phyloP scores from a whole-genome alignment of 1,140 invertebrate genomes.

The Drosophila malerkotliana region DNA sequence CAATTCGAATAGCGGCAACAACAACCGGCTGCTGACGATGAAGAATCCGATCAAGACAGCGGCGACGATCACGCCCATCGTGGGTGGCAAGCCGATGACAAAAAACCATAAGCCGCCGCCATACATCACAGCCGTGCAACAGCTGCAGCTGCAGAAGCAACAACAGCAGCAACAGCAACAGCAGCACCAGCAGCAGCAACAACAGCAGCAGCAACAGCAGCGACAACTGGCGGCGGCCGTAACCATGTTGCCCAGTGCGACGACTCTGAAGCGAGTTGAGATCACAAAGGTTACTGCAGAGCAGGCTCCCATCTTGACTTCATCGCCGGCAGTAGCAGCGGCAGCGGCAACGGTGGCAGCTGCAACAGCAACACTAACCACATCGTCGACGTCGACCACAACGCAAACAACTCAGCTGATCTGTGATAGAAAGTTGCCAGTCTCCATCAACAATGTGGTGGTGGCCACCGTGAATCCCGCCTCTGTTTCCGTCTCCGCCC shows the following conservation, averaged over 20 bases:
- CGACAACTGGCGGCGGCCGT: conserved; percentile 80
- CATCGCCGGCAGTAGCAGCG: conserved; percentile 31
- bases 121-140: conserved; percentile 81
- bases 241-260: conserved; percentile 80
- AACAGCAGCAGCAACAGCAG: conserved; percentile 76
- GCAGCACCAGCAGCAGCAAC: conserved; percentile 71
- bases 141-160: conserved; percentile 77
- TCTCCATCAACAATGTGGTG: conserved; percentile 39
- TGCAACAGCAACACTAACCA: conserved; percentile 32
- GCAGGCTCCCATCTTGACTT: conserved; percentile 27
- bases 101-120: conserved; percentile 83
- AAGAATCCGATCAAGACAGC: conserved; percentile 76
- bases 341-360: conserved; percentile 18
- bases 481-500: background rate
- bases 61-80: conserved; percentile 77
- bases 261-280: conserved; percentile 76
- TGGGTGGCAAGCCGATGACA: conserved; percentile 77
- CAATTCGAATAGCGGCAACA: conserved; percentile 50
- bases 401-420: conserved; percentile 55
- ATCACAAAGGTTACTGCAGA: conserved; percentile 62
- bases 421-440: conserved; percentile 64
- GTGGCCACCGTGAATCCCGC: conserved; percentile 19
- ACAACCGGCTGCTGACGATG: conserved; percentile 60
- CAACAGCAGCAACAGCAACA: conserved; percentile 75
- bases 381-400: conserved; percentile 29